Percentiles rank a stretch among this genome's conserved stretches.
Evolutionary conservation across 2,888 invertebrate genomes (phyloP).

Genomic region (Acanthopleura granulata): DNA sequence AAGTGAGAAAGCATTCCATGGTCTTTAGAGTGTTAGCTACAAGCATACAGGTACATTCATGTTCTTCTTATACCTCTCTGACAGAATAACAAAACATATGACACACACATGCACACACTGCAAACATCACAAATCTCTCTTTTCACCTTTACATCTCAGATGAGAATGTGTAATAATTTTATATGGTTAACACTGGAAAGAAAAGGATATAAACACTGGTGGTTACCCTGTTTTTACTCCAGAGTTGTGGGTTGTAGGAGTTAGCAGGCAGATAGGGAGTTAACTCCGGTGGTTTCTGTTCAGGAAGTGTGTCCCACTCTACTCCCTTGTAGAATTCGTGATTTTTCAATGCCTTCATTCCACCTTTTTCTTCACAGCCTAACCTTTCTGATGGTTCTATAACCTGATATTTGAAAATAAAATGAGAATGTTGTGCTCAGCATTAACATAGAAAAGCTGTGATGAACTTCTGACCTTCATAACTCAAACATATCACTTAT

Average conservation of each 20-base stretch:
- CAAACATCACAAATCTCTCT: too few species aligned
- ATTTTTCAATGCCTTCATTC: conserved; percentile 84
- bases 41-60: too few species aligned
- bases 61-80: too few species aligned
- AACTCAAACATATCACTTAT: too few species aligned
- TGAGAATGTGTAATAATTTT: background rate
- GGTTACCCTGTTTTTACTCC: conserved; percentile 74
- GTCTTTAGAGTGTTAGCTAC: too few species aligned
- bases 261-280: conserved; percentile 80
- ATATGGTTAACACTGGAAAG: conserved; percentile 17
- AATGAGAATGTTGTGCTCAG: too few species aligned
- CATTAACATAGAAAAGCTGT: too few species aligned
- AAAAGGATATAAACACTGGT: background rate
- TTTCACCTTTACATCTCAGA: too few species aligned
- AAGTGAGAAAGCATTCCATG: too few species aligned
- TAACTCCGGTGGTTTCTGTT: conserved; percentile 80
- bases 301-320: conserved; percentile 84
- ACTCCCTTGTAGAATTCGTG: conserved; percentile 90
- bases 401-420: conserved; percentile 66
- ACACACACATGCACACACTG: too few species aligned
- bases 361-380: conserved; percentile 77
- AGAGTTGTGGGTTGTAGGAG: conserved; percentile 76
- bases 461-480: too few species aligned
- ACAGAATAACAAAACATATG: too few species aligned
- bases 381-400: conserved; percentile 84